Conservation (phyloP, 2,888 invertebrate genomes). For the Dorcus hopei region DNA sequence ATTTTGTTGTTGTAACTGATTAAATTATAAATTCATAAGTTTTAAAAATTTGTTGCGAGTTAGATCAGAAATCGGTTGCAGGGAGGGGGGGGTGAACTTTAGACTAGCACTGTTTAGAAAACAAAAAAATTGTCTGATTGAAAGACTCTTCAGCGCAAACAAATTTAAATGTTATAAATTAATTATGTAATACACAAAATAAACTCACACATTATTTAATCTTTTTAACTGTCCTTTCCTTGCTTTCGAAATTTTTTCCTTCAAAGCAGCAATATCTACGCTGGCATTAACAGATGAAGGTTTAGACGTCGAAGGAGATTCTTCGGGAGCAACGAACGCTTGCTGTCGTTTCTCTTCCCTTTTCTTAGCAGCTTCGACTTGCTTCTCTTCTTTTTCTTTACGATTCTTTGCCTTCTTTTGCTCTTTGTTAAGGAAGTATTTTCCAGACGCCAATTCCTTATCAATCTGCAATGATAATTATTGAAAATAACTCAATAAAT, state of each 20-base stretch:
- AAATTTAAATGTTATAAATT: neutral
- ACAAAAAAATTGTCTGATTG: no score
- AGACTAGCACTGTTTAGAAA: no score
- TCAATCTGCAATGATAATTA: constrained; percentile 59
- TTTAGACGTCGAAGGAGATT: constrained; percentile 45
- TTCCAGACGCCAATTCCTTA: constrained; percentile 88
- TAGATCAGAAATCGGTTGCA: no score
- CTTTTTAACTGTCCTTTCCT: constrained; percentile 50
- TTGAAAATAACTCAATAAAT: neutral
- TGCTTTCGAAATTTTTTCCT: constrained; percentile 72
- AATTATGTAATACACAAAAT: neutral
- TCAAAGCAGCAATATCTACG: constrained; percentile 69
- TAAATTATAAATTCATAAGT: no score
- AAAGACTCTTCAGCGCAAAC: no score
- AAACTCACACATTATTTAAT: neutral
- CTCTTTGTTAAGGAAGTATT: constrained; percentile 91
- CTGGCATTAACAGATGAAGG: constrained; percentile 42
- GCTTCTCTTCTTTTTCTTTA: constrained; percentile 76
- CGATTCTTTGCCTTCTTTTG: constrained; percentile 69
- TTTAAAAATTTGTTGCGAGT: no score
- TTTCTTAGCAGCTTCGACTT: constrained; percentile 67
- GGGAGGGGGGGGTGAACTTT: no score
- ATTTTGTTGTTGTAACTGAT: no score
- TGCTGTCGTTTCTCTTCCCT: constrained; percentile 75
- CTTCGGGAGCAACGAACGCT: constrained; percentile 79